A percentile compares a stretch with the other conserved stretches of the same genome.
Evolutionary conservation across 2,888 invertebrate species (phyloP).

Genomic region (Lasius platythorax): DNA sequence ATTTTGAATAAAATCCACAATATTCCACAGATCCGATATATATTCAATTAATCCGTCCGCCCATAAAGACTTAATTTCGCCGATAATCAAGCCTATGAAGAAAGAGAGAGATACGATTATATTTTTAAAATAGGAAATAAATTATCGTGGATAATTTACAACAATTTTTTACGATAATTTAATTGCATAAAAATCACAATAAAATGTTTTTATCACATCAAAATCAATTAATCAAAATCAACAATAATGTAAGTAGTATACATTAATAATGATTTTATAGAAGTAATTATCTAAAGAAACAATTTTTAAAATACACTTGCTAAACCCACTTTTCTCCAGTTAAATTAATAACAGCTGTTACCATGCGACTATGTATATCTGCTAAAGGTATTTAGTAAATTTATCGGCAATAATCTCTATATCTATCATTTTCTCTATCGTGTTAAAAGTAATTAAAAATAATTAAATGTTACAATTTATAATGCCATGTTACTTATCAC

Average conservation of each 20-base stretch:
- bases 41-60: constrained; percentile 96
- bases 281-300: no score
- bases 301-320: background rate
- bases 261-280: background rate
- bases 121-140: background rate
- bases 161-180: background rate
- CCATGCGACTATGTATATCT: background rate
- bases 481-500: constrained; percentile 90
- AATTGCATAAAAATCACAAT: background rate
- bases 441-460: background rate
- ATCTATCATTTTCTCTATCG: background rate
- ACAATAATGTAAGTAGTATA: background rate
- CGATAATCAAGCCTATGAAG: constrained; percentile 94
- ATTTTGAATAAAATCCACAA: constrained; percentile 98
- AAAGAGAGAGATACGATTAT: background rate
- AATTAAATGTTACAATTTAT: background rate
- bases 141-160: background rate
- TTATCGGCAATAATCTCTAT: background rate
- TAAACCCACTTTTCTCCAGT: no score
- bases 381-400: background rate
- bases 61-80: constrained; percentile 97
- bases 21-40: constrained; percentile 98
- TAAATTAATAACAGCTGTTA: no score
- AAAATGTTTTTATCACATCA: background rate
- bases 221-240: background rate